Evolutionary conservation across 2,797 vertebrate genomes (phyloP), one percentile per base, ranked within the genome.

Genomic region (Phylloscopus collybita): DNA sequence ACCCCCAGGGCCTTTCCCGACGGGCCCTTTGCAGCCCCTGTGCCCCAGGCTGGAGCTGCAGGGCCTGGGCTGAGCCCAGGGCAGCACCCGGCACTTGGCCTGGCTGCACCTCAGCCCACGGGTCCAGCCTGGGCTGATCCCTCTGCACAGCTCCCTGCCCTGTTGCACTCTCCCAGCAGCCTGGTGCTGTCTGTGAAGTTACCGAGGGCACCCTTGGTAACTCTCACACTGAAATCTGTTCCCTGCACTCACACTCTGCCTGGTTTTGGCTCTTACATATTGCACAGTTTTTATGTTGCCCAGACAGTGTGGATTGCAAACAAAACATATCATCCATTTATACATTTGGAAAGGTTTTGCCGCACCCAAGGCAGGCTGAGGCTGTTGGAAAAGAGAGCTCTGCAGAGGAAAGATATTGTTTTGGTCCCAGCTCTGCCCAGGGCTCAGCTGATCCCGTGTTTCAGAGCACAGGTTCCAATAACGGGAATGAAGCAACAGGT

Each of bases 361-460:
- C 70, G n/a, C 62, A 32, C 64, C 47, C 64, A 40, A 88, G 20
- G 17, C 38, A 34, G 51, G 44, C 69, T 47, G 78, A 50, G 64
- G 26, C 27, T 23, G 67, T 29, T n/a, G 34, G 64, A 71, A 92
- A 81, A 61, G 16, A 57, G n/a, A 60, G 61, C 30, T 88, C n/a
- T 90, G 62, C 47, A 84, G 47, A 60, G 51, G 47, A 86, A 59
- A 81, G 49, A 26, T 32, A 30, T 17, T 85, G 69, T 69, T 84
- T 72, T 62, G 71, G 51, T 91, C 36, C 56, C 78, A 66, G 80
- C 80, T 85, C 62, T 79, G 80, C 51, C 51, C 25, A 11, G 67
- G 59, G 84, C 95, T 92, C 91, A 92, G 89, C 75, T 85, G 84
- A 92, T 82, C n/a, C 89, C 6, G 65, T 1, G 0, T 74, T 95